Conservation (phyloP, 2,113 vertebrate species). For the Arenaria interpres region DNA sequence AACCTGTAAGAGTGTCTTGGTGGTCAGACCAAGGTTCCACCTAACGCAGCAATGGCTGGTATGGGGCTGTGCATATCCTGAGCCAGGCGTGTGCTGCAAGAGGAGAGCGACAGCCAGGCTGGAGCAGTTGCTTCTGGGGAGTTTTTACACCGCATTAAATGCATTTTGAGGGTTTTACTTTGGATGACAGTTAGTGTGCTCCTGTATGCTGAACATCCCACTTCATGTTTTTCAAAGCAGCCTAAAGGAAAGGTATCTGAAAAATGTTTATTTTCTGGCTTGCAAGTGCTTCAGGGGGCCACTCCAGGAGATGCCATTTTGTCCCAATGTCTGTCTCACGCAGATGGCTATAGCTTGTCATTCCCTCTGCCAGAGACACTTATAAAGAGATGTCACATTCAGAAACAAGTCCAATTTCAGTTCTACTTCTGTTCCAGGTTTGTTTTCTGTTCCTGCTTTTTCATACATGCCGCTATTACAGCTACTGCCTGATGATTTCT, state of each 20-base stretch:
- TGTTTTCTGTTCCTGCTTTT: not conserved
- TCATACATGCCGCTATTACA: not conserved
- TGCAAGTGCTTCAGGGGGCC: not conserved
- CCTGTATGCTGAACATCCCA: not conserved
- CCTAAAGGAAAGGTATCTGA: not conserved
- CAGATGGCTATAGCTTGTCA: not conserved
- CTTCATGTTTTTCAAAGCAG: not conserved
- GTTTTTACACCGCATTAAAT: not conserved
- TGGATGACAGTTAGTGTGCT: not conserved
- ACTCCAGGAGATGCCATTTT: not conserved
- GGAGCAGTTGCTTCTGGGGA: not conserved
- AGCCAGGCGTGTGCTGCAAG: not conserved
- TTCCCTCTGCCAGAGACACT: not conserved
- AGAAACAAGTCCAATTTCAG: not conserved
- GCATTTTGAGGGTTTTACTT: not conserved
- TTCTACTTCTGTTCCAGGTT: not conserved
- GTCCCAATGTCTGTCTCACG: rapidly evolving
- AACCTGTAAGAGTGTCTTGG: not conserved
- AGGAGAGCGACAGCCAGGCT: not conserved
- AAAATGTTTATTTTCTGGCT: not conserved
- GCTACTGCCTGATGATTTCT: not conserved
- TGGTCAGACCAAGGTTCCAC: not conserved
- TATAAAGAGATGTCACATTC: not conserved
- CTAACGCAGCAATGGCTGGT: not conserved
- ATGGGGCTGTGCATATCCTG: not conserved